phyloP scores from a whole-genome alignment of 2,113 vertebrate genomes.

The Neotoma lepida region DNA sequence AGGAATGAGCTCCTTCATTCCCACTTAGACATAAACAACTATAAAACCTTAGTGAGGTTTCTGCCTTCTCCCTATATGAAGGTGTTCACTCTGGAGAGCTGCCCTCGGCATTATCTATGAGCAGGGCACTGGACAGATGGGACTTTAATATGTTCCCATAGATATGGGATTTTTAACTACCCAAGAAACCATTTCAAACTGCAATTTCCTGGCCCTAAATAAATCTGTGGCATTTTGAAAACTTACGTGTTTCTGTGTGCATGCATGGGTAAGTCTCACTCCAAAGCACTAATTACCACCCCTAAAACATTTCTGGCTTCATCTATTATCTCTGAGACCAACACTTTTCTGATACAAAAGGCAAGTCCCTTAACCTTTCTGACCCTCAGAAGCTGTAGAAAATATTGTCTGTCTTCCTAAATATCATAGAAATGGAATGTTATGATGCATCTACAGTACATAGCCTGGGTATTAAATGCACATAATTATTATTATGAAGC shows the following conservation, averaged over 20 bases:
- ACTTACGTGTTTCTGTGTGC: neutral
- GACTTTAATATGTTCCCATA: neutral
- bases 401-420: neutral
- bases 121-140: neutral
- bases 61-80: neutral
- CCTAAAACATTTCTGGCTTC: neutral
- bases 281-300: neutral
- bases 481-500: constrained; percentile 19
- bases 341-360: neutral
- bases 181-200: neutral
- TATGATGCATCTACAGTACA: neutral
- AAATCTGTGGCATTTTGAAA: neutral
- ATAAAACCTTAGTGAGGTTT: neutral
- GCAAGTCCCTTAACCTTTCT: neutral
- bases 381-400: neutral
- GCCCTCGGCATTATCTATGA: neutral
- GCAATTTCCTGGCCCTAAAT: neutral
- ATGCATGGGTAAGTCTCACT: neutral
- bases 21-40: neutral
- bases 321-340: neutral
- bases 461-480: neutral
- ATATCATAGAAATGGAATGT: neutral
- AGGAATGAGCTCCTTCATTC: neutral
- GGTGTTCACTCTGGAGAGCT: rapidly evolving
- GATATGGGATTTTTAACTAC: neutral